phyloP scores from a whole-genome alignment of 2,797 vertebrate genomes.

The Xiphorhynchus erythropygius region DNA sequence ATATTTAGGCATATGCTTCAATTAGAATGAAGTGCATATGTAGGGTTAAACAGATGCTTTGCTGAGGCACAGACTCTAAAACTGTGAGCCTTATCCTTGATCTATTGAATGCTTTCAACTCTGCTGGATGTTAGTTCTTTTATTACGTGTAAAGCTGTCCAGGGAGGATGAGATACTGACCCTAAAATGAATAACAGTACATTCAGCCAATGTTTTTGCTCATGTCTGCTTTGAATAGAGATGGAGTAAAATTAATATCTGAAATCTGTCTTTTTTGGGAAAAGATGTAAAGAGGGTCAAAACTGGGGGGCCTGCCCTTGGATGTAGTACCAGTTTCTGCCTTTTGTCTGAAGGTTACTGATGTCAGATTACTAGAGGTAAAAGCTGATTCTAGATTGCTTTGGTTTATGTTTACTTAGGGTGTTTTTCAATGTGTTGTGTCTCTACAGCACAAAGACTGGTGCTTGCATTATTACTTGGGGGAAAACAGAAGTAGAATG shows the following conservation, averaged over 20 bases:
- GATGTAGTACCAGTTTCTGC: not conserved
- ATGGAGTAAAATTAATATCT: conserved; percentile 28
- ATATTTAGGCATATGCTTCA: conserved; percentile 27
- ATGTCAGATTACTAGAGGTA: not conserved
- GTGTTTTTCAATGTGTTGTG: not conserved
- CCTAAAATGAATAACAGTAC: conserved; percentile 48
- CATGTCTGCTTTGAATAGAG: conserved; percentile 47
- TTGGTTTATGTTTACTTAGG: not conserved
- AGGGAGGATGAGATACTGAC: conserved; percentile 38
- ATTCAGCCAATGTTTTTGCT: conserved; percentile 29
- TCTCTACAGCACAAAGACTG: not conserved
- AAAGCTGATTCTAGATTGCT: not conserved
- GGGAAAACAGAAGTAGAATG: not conserved
- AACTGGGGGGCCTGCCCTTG: not conserved
- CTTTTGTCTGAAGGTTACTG: not conserved
- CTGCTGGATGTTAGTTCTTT: conserved; percentile 44
- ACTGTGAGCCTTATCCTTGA: conserved; percentile 46
- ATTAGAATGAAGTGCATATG: not conserved
- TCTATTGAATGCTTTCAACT: conserved; percentile 54
- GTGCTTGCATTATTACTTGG: not conserved
- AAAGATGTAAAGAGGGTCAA: not conserved
- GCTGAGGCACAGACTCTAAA: conserved; percentile 22
- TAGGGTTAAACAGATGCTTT: conserved; percentile 51
- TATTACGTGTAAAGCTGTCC: conserved; percentile 41
- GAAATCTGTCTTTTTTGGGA: not conserved